Base-by-base conservation (phyloP, 2,888 invertebrate species). In the Suillia variegata region DNA sequence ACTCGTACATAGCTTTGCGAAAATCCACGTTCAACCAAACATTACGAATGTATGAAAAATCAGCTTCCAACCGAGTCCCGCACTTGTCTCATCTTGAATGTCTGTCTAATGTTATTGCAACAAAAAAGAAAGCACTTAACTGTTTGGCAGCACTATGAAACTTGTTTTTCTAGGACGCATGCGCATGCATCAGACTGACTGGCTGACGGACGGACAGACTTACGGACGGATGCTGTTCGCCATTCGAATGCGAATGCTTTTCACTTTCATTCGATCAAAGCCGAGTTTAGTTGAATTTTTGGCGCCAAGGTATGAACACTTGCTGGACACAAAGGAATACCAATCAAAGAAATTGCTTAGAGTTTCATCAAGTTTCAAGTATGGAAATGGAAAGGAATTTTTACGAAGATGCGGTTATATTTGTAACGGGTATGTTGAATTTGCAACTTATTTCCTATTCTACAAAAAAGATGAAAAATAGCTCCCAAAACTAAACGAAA, bases 371-470 rank as follows among this genome's bases (percentile, higher is more conserved):
- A 31, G 12, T 31, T 31, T 31, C 12, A 31, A 33, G 5, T 13
- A 55, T 55, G 48, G 17, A 20, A 12, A 20, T 26, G 8, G 13
- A 49, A 12, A 42, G 53, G 58, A 71, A 76, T 59, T 71, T 77
- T 52, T 80, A 79, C 26, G 60, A 71, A 38, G 69, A 77, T 54
- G 70, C 80, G 0, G 71, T 75, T 13, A 69, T 80, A 51, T 79
- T 80, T 59, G 74, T 80, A 60, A 80, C 80, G 48, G 80, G 80
- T 69, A 63, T 61, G 62, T 18, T 0, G 13, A 51, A n/a, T n/a
- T n/a, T n/a, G n/a, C n/a, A n/a, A n/a, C n/a, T n/a, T n/a, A n/a
- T n/a, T n/a, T n/a, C n/a, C n/a, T n/a, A n/a, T n/a, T n/a, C n/a
- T n/a, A n/a, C n/a, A n/a, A n/a, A n/a, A n/a, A n/a, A n/a, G n/a